These are phyloP conservation scores for Butorides virescens DNA, from an alignment of 2,113 vertebrate genomes.

Conservation along the genomic window DNA sequence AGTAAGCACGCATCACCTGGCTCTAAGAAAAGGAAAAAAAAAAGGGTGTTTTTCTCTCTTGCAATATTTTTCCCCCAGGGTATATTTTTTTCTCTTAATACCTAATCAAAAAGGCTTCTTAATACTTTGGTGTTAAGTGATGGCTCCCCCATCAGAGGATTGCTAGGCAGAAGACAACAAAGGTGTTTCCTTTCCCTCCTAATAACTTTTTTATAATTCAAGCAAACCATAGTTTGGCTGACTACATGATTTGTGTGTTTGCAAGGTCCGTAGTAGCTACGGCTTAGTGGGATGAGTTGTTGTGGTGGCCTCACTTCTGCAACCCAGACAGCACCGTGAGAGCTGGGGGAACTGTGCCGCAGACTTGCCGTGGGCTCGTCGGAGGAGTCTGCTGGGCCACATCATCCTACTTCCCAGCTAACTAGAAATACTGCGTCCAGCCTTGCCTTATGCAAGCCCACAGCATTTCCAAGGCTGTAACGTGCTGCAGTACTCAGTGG, in stretches of 20 bases:
- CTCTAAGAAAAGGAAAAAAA: not conserved
- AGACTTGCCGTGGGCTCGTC: not conserved
- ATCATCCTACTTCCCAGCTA: not conserved
- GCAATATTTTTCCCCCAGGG: not conserved
- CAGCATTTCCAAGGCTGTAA: not conserved
- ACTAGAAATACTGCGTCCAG: not conserved
- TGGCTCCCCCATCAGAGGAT: not conserved
- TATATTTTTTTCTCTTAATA: not conserved
- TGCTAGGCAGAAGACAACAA: not conserved
- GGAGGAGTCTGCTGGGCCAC: not conserved
- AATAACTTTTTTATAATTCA: not conserved
- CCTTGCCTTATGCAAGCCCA: not conserved
- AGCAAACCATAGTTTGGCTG: not conserved
- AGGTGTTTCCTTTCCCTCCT: not conserved
- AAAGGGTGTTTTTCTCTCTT: not conserved
- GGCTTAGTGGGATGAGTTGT: not conserved
- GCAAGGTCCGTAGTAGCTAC: not conserved
- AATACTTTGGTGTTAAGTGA: not conserved
- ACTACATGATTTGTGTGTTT: not conserved
- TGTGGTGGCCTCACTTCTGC: not conserved
- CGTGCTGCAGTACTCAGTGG: not conserved
- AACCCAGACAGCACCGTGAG: not conserved
- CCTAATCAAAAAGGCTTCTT: not conserved
- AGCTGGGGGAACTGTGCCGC: not conserved
- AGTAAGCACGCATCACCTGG: not conserved